phyloP scores from a whole-genome alignment of 1,140 invertebrate genomes.

The Diabrotica virgifera region DNA sequence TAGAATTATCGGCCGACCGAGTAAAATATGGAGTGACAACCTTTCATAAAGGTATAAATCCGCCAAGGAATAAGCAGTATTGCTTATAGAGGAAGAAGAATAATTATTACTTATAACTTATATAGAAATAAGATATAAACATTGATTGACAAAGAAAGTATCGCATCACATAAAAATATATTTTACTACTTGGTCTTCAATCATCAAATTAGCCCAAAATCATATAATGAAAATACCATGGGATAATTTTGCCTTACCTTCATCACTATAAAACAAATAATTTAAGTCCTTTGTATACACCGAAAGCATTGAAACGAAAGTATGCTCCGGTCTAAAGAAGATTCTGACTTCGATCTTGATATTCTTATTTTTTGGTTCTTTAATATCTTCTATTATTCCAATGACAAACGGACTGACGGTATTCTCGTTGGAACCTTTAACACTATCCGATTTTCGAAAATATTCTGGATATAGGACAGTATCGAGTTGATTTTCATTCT shows the following conservation, averaged over 20 bases:
- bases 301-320: conserved; percentile 51
- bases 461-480: conserved; percentile 73
- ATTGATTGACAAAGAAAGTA: too few relatives aligned
- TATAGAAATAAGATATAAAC: too few relatives aligned
- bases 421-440: conserved; percentile 67
- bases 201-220: too few relatives aligned
- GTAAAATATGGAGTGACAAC: too few relatives aligned
- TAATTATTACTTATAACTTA: too few relatives aligned
- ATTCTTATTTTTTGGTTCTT: conserved; percentile 47
- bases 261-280: conserved; percentile 70
- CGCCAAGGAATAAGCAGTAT: too few relatives aligned
- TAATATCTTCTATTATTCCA: conserved; percentile 39
- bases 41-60: too few relatives aligned
- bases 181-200: too few relatives aligned
- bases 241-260: conserved; percentile 52
- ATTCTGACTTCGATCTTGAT: conserved; percentile 67
- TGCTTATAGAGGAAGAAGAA: too few relatives aligned
- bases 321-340: conserved; percentile 78
- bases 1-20: too few relatives aligned
- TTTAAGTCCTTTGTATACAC: conserved; percentile 61
- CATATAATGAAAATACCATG: too few relatives aligned
- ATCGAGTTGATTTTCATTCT: conserved; percentile 72
- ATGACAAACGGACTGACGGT: conserved; percentile 73
- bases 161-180: too few relatives aligned
- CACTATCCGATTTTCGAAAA: conserved; percentile 51